Conservation (phyloP, 2,113 vertebrate genomes). For the Albula glossodonta region DNA sequence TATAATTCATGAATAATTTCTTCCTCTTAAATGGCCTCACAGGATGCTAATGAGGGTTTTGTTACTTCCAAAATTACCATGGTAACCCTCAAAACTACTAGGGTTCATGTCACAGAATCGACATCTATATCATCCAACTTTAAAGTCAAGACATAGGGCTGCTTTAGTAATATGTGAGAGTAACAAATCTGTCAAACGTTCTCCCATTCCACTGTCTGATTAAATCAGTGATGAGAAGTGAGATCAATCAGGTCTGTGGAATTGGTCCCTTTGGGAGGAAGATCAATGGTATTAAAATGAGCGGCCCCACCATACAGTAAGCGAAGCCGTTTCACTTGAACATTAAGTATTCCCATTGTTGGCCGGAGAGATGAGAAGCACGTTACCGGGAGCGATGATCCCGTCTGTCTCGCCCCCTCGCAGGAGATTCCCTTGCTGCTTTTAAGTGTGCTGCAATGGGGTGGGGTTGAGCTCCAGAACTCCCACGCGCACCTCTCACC, state of each 20-base stretch:
- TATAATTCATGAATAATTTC: not conserved
- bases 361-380: constrained; percentile 42
- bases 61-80: not conserved
- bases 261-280: constrained; percentile 46
- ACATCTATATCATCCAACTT: constrained; percentile 44
- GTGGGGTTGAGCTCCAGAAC: constrained; percentile 4
- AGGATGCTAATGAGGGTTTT: not conserved
- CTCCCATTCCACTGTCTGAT: constrained; percentile 45
- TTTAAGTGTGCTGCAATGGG: constrained; percentile 9
- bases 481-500: constrained; percentile 35
- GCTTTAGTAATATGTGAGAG: constrained; percentile 50
- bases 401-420: constrained; percentile 36
- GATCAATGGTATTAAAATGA: constrained; percentile 66
- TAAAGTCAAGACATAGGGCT: constrained; percentile 53
- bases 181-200: constrained; percentile 40
- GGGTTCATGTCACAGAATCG: constrained; percentile 18
- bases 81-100: constrained; percentile 16
- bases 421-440: constrained; percentile 25
- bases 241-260: constrained; percentile 58
- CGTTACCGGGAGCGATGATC: constrained; percentile 32
- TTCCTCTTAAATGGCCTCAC: not conserved
- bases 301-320: constrained; percentile 40
- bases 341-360: constrained; percentile 54
- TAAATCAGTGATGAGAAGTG: constrained; percentile 45
- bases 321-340: constrained; percentile 43